A percentile compares a stretch with the other conserved stretches of the same genome.
phyloP scores from a whole-genome alignment of 2,113 vertebrate species.

The Helogale parvula region DNA sequence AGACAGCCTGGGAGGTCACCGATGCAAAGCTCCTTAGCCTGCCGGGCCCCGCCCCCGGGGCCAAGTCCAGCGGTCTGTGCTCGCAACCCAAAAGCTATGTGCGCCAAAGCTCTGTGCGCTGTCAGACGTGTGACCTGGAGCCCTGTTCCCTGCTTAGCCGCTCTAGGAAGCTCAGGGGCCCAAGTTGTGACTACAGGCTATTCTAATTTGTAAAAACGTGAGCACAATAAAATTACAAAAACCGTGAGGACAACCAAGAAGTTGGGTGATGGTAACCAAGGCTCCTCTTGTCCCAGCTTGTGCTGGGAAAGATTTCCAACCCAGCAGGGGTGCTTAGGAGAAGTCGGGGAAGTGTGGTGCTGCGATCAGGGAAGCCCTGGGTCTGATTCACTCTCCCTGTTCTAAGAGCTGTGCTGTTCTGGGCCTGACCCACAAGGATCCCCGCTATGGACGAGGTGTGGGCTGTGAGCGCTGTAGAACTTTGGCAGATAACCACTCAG shows the following conservation, averaged over 20 bases:
- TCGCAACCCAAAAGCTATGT: not conserved
- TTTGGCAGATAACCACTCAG: not conserved
- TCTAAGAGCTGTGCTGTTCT: not conserved
- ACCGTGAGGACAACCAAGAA: not conserved
- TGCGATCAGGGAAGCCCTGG: not conserved
- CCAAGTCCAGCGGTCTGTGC: not conserved
- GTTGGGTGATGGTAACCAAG: not conserved
- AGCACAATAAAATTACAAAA: not conserved
- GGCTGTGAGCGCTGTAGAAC: not conserved
- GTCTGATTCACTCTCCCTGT: not conserved
- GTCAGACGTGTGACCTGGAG: not conserved
- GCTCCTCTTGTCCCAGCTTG: not conserved
- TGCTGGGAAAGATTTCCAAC: not conserved
- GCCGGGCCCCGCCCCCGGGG: not conserved
- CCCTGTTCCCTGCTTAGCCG: not conserved
- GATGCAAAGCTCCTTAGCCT: not conserved
- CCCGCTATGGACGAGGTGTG: not conserved
- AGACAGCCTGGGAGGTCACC: too few relatives aligned
- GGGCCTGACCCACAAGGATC: not conserved
- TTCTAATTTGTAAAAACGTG: not conserved
- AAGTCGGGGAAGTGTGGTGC: too few relatives aligned
- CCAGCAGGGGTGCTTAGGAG: not conserved
- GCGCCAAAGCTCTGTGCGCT: not conserved
- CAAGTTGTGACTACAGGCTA: not conserved
- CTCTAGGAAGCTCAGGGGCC: not conserved